Evolutionary conservation across 2,888 invertebrate genomes (phyloP), one percentile per base, ranked within the genome.

Genomic region (Metellina segmentata): DNA sequence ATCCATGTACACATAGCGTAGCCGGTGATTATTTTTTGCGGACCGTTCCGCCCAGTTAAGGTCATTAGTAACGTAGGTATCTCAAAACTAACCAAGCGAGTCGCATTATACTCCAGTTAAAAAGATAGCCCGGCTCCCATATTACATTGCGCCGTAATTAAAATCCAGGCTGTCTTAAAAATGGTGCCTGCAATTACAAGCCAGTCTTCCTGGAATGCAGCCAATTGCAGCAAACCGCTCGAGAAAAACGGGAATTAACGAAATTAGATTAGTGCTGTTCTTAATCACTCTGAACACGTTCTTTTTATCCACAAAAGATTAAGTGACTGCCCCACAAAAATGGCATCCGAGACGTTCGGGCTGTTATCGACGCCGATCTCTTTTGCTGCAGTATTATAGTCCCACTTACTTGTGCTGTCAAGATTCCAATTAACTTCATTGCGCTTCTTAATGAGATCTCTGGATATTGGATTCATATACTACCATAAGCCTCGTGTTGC

Each of bases 181-280:
- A 87, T 87, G 77, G 71, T 72, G 82, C 81, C 61, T 71, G 91
- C 91, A 91, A 91, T 91, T 87, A 90, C 85, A 90, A 70, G 87
- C 81, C 75, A 78, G 16, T 20, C 72, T 83, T 20, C 49, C 83
- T 91, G 91, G 91, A 91, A 91, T 91, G 87, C 83, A 77, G 91
- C 91, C 91, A 91, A 91, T 91, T 86, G 77, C 83, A 69, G 85
- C 79, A 71, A 85, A 89, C 83, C 77, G 53, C 86, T 81, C 61
- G 83, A 91, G 91, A 91, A 91, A 91, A 91, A 91, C 91, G 78
- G 51, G 91, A 91, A 91, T 91, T 91, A 91, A 91, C 83, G 87
- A 87, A 91, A 91, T 91, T 87, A 91, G 91, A 91, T 91, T 91
- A 91, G 87, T 72, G 69, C 34, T 34, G 72, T 82, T 87, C 83